Conservation (phyloP, 2,888 invertebrate species). For the Brassicogethes aeneus region DNA sequence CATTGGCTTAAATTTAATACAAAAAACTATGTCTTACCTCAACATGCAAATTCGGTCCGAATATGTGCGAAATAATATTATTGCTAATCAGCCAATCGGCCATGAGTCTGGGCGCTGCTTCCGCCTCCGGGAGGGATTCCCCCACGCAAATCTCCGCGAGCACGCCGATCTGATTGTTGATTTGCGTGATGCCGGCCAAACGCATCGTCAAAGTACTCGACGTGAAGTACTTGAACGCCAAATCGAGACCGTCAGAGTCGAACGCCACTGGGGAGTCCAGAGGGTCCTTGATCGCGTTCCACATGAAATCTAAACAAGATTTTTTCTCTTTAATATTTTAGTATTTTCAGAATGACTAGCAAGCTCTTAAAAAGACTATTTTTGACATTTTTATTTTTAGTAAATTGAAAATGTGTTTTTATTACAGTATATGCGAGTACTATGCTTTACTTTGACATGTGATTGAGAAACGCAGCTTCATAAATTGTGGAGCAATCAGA, state of each 20-base stretch:
- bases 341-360: too few species aligned
- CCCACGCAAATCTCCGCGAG: constrained; percentile 88
- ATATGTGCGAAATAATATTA: constrained; percentile 87
- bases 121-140: constrained; percentile 77
- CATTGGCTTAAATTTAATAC: too few species aligned
- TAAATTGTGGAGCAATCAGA: too few species aligned
- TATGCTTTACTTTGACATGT: too few species aligned
- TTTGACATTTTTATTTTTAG: too few species aligned
- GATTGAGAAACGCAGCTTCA: too few species aligned
- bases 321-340: too few species aligned
- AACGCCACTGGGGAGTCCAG: constrained; percentile 78
- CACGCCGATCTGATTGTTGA: constrained; percentile 86
- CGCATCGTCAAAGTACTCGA: constrained; percentile 92
- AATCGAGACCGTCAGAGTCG: constrained; percentile 78
- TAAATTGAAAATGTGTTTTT: too few species aligned
- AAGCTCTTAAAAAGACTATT: background rate
- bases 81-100: constrained; percentile 84
- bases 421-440: too few species aligned
- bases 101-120: constrained; percentile 72
- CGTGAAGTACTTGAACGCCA: constrained; percentile 95
- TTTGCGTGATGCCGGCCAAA: constrained; percentile 86
- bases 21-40: constrained; percentile 52
- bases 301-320: constrained; percentile 69
- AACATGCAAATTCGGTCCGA: constrained; percentile 95
- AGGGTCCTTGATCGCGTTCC: constrained; percentile 91